phyloP scores from a whole-genome alignment of 2,888 invertebrate genomes.

The Syritta pipiens region DNA sequence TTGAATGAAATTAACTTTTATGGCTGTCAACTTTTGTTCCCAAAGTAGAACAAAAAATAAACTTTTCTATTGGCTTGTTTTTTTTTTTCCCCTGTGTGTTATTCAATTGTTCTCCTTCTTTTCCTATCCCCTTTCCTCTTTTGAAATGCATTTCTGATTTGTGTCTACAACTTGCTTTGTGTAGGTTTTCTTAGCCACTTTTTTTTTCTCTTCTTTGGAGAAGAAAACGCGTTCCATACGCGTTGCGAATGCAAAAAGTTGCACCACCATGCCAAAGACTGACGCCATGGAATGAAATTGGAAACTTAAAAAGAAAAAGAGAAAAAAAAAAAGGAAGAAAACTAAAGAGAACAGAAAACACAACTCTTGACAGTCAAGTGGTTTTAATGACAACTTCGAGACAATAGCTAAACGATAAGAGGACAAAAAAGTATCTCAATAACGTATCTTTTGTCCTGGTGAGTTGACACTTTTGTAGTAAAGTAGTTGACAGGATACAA shows the following conservation, averaged over 20 bases:
- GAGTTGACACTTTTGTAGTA: slow-evolving; percentile 27
- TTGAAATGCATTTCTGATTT: slow-evolving; percentile 23
- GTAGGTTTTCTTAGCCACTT: too few relatives aligned
- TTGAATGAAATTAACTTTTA: slow-evolving; percentile 23
- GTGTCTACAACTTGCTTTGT: too few relatives aligned
- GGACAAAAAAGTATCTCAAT: slow-evolving; percentile 12
- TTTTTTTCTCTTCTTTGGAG: neutral
- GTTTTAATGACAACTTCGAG: slow-evolving; percentile 43
- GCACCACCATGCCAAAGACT: too few relatives aligned
- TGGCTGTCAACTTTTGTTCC: slow-evolving; percentile 5
- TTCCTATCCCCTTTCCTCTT: neutral
- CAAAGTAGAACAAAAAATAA: too few relatives aligned
- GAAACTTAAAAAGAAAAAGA: neutral
- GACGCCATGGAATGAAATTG: too few relatives aligned
- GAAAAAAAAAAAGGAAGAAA: neutral
- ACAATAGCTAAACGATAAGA: slow-evolving; percentile 25
- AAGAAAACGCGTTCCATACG: neutral
- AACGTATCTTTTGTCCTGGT: slow-evolving; percentile 22
- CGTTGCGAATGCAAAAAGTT: too few relatives aligned
- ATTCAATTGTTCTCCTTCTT: slow-evolving; percentile 6
- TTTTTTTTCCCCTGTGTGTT: neutral
- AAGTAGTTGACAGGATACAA: slow-evolving; percentile 36
- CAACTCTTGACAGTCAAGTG: slow-evolving; percentile 46
- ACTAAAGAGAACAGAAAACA: slow-evolving; percentile 11
- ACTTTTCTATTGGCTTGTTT: slow-evolving; percentile 15